These are phyloP conservation scores for Stercorarius parasiticus DNA, from an alignment of 2,113 vertebrate species.

Conservation along the genomic window DNA sequence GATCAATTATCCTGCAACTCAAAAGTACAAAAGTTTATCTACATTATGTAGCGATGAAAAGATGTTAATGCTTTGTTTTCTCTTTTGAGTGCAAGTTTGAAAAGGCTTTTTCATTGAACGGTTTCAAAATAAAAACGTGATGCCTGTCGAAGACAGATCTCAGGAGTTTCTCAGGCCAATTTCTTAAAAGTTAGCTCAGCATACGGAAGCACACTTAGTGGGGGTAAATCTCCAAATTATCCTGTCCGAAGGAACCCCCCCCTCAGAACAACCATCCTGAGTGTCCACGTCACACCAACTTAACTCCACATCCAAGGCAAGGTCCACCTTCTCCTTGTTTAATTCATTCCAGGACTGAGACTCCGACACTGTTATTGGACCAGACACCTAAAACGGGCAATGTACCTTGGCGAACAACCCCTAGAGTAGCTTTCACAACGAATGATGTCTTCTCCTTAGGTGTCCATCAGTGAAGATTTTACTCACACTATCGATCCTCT, in stretches of 20 bases:
- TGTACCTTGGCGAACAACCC: fast-evolving
- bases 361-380: not conserved
- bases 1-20: not conserved
- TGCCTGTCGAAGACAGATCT: not conserved
- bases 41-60: not conserved
- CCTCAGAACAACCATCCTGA: not conserved
- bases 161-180: not conserved
- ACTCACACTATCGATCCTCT: not conserved
- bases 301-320: fast-evolving
- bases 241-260: not conserved
- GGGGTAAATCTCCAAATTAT: not conserved
- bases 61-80: not conserved
- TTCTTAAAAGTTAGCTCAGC: not conserved
- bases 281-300: not conserved
- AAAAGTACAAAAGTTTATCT: not conserved
- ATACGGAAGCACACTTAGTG: not conserved
- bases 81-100: not conserved
- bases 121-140: not conserved
- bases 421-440: not conserved
- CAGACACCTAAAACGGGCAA: not conserved
- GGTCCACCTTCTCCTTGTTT: not conserved
- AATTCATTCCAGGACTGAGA: not conserved
- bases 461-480: not conserved
- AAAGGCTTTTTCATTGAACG: not conserved
- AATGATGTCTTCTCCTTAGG: not conserved